Evolutionary conservation across 1,140 invertebrate genomes (phyloP).

Genomic region (Nymphalis io): DNA sequence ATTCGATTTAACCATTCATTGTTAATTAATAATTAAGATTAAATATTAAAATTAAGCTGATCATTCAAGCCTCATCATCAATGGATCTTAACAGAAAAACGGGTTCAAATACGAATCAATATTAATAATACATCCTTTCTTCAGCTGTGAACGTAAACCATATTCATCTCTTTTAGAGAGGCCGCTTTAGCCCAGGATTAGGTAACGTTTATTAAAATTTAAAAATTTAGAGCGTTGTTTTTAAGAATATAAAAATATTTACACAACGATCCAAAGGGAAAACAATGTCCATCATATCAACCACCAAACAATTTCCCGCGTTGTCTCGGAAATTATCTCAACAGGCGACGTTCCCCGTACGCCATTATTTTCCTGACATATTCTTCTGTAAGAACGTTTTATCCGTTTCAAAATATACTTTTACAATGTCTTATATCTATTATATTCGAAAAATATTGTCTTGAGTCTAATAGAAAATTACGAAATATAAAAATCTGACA

Average conservation of each 20-base stretch:
- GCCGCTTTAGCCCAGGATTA: too few relatives aligned
- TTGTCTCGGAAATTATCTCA: constrained; percentile 57
- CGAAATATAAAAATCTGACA: not conserved
- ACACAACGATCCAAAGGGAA: constrained; percentile 24
- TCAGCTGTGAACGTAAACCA: too few relatives aligned
- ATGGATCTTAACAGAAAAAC: too few relatives aligned
- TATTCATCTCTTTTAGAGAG: too few relatives aligned
- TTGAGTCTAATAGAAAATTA: not conserved
- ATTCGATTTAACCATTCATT: too few relatives aligned
- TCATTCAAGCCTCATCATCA: too few relatives aligned
- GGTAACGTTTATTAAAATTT: not conserved
- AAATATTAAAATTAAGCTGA: too few relatives aligned
- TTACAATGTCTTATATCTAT: constrained; percentile 8
- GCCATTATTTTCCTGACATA: constrained; percentile 71
- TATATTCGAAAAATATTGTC: not conserved
- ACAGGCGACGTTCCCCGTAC: constrained; percentile 48
- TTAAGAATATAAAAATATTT: constrained; percentile 19
- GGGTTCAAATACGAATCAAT: too few relatives aligned
- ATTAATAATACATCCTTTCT: too few relatives aligned
- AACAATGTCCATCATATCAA: constrained; percentile 35
- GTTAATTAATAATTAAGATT: too few relatives aligned
- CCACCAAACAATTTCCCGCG: constrained; percentile 44
- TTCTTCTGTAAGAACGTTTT: constrained; percentile 58
- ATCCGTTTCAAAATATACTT: constrained; percentile 48
- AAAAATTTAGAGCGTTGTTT: not conserved